phyloP scores from a whole-genome alignment of 2,113 vertebrate genomes.

The Seriola dumerili region DNA sequence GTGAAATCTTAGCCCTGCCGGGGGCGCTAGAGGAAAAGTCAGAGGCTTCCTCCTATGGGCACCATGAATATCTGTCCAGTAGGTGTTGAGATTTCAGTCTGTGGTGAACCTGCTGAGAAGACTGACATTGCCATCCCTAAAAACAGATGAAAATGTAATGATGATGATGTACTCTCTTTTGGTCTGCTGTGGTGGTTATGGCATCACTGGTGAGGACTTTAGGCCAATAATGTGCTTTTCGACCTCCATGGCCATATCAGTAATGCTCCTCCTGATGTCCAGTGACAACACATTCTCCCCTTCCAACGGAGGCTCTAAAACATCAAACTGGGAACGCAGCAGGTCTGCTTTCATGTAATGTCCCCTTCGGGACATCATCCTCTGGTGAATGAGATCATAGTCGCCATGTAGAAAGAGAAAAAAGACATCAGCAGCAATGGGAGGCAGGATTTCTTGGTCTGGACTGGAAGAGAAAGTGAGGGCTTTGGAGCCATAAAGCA shows the following conservation, averaged over 20 bases:
- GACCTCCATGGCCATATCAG: conserved; percentile 83
- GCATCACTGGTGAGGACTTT: neutral
- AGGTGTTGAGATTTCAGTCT: neutral
- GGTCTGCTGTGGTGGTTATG: conserved; percentile 18
- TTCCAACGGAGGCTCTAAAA: conserved; percentile 86
- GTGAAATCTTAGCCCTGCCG: too few relatives aligned
- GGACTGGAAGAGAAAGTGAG: neutral
- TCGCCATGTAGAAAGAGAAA: conserved; percentile 89
- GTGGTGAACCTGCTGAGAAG: too few relatives aligned
- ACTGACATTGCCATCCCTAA: too few relatives aligned
- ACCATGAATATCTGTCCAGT: neutral
- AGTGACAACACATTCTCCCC: conserved; percentile 86
- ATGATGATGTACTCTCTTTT: neutral
- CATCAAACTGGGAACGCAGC: conserved; percentile 90
- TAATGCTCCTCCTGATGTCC: conserved; percentile 81
- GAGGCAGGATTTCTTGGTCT: conserved; percentile 42
- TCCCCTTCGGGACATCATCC: conserved; percentile 84
- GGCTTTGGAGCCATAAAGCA: conserved; percentile 81
- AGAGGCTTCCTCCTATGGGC: too few relatives aligned
- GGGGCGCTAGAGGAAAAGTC: too few relatives aligned
- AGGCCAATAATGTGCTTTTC: conserved; percentile 63
- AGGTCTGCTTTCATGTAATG: conserved; percentile 91
- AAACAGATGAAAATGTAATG: neutral
- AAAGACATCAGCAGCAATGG: conserved; percentile 71
- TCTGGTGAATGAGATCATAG: conserved; percentile 83